These are phyloP conservation scores for Oreochromis grahami DNA, from an alignment of 2,797 vertebrate species.

Conservation along the genomic window DNA sequence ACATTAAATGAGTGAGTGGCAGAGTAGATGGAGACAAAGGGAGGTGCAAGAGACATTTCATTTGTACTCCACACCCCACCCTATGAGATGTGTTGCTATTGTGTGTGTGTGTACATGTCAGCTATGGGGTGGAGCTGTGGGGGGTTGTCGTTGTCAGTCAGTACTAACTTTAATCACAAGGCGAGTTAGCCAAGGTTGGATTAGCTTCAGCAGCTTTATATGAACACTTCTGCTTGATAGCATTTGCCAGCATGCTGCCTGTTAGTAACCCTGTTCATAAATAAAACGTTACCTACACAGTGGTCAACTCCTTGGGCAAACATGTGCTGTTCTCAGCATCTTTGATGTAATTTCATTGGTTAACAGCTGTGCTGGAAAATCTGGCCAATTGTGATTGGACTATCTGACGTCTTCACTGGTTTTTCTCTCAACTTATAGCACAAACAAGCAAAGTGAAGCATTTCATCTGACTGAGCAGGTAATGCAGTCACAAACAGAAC, in stretches of 20 bases:
- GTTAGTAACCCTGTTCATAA: background rate
- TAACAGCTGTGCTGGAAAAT: background rate
- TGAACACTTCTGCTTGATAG: background rate
- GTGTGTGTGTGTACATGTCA: fast-evolving
- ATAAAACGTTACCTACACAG: background rate
- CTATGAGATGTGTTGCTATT: background rate
- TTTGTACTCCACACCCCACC: background rate
- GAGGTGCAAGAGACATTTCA: background rate
- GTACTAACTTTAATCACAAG: background rate
- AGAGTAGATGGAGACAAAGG: background rate
- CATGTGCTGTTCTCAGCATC: background rate
- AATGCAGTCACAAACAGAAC: background rate
- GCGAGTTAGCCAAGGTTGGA: background rate
- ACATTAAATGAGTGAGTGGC: background rate
- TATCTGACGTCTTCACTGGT: background rate
- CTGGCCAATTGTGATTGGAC: background rate
- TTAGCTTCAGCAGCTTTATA: background rate
- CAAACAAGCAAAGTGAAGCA: background rate
- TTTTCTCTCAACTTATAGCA: background rate
- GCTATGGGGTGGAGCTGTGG: background rate
- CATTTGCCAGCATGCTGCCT: background rate
- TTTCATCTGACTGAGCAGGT: background rate
- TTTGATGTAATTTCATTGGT: background rate
- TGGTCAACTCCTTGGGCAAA: background rate
- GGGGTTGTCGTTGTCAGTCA: background rate